These are phyloP conservation scores for Eptatretus atami DNA, from an alignment of 2,797 vertebrate species.

Conservation along the genomic window DNA sequence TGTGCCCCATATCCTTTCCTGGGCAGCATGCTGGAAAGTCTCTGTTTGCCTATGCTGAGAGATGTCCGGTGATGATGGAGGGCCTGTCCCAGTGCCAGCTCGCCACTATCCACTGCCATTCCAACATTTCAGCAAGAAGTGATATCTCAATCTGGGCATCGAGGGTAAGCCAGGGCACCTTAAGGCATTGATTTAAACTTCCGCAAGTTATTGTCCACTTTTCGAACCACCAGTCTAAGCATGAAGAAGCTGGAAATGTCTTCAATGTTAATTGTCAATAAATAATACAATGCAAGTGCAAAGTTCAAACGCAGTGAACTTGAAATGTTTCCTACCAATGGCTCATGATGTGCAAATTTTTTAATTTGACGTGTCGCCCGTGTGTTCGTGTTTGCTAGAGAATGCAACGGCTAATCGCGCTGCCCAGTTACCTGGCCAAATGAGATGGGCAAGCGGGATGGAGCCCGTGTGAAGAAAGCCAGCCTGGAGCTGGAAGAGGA, in stretches of 20 bases:
- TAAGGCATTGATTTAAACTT: no score
- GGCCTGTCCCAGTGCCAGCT: slow-evolving; percentile 14
- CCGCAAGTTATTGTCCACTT: no score
- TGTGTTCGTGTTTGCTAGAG: background rate
- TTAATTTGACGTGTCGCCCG: no score
- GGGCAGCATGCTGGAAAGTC: slow-evolving; percentile 17
- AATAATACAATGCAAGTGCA: no score
- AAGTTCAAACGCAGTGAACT: no score
- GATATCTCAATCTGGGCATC: background rate
- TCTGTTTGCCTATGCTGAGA: slow-evolving; percentile 23
- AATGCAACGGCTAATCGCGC: slow-evolving; percentile 24
- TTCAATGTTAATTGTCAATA: no score
- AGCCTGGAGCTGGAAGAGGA: slow-evolving; percentile 70
- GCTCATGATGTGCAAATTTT: no score
- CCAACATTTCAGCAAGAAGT: background rate
- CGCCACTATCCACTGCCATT: background rate
- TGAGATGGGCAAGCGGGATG: slow-evolving; percentile 52
- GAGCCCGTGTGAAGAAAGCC: slow-evolving; percentile 53
- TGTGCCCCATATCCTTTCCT: slow-evolving; percentile 18
- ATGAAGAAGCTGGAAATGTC: no score
- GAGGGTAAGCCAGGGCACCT: background rate
- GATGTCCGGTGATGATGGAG: slow-evolving; percentile 27
- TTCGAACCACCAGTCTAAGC: no score
- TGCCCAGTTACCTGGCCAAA: slow-evolving; percentile 84
- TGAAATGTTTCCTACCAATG: no score